Evolutionary conservation across 2,797 vertebrate genomes (phyloP).

Genomic region (Graptemys geographica): DNA sequence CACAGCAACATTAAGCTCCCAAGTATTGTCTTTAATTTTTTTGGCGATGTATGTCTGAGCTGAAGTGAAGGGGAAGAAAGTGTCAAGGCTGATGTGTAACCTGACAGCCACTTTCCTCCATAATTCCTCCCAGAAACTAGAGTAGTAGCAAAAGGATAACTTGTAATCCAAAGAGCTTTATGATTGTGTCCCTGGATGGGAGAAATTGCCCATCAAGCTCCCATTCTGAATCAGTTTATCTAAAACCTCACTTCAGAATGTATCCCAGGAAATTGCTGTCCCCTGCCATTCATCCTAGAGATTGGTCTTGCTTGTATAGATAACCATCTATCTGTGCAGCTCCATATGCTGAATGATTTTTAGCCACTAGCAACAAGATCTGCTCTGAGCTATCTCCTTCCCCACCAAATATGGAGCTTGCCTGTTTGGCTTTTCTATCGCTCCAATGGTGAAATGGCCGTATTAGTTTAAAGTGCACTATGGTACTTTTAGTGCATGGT

Average conservation of each 20-base stretch:
- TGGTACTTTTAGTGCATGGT: neutral
- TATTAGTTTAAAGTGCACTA: neutral
- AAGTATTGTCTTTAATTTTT: slow-evolving; percentile 60
- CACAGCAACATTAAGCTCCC: slow-evolving; percentile 26
- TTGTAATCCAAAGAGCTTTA: slow-evolving; percentile 29
- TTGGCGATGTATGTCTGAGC: slow-evolving; percentile 51
- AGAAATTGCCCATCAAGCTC: slow-evolving; percentile 5
- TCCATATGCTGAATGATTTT: neutral
- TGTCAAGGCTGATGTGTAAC: slow-evolving; percentile 34
- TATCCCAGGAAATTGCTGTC: neutral
- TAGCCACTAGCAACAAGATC: neutral
- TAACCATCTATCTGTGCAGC: neutral
- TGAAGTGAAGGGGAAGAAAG: slow-evolving; percentile 44
- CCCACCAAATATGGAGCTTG: neutral
- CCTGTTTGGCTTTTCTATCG: neutral
- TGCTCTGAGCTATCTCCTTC: slow-evolving; percentile 7
- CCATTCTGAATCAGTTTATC: neutral
- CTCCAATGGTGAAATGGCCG: neutral
- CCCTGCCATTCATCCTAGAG: neutral
- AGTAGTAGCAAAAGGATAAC: slow-evolving; percentile 46
- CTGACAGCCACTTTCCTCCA: slow-evolving; percentile 52
- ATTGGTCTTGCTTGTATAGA: neutral
- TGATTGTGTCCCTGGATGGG: neutral
- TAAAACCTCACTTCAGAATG: neutral
- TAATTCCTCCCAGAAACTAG: slow-evolving; percentile 32